Percentiles rank a stretch among this genome's conserved stretches.
Conservation (phyloP, 1,140 invertebrate species). For the Monomorium pharaonis region DNA sequence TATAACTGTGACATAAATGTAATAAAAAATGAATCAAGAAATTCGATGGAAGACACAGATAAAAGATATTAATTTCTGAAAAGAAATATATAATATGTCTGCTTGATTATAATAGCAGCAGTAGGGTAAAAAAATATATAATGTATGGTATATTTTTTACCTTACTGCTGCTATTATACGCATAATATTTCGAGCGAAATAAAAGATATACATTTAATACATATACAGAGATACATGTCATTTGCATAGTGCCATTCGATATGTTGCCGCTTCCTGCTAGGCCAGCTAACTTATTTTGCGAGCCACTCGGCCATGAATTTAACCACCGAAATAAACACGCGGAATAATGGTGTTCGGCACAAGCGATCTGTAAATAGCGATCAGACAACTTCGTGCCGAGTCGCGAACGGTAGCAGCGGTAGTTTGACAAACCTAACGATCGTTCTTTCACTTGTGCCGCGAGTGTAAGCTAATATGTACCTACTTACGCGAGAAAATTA, state of each 20-base stretch:
- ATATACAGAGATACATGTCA: not conserved
- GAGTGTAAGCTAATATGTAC: not conserved
- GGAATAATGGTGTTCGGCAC: not conserved
- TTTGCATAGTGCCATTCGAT: slow-evolving; percentile 37
- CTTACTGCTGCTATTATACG: too few species aligned
- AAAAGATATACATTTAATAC: not conserved
- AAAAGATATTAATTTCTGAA: not conserved
- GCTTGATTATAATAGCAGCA: too few species aligned
- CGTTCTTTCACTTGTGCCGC: not conserved
- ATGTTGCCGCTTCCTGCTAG: not conserved
- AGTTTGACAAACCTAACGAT: not conserved
- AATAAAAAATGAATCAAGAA: not conserved
- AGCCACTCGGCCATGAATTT: not conserved
- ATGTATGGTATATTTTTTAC: too few species aligned
- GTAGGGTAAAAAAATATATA: too few species aligned
- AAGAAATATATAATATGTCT: not conserved
- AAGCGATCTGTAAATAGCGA: slow-evolving; percentile 1
- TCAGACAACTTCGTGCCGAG: not conserved
- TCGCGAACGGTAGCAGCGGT: not conserved
- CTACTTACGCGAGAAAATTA: slow-evolving; percentile 25
- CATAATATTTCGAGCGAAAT: not conserved
- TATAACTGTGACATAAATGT: not conserved
- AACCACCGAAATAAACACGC: not conserved
- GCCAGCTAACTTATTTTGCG: slow-evolving; percentile 10
- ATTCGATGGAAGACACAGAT: not conserved